These are phyloP conservation scores for Actenoides hombroni DNA, from an alignment of 2,113 vertebrate species.

Conservation along the genomic window DNA sequence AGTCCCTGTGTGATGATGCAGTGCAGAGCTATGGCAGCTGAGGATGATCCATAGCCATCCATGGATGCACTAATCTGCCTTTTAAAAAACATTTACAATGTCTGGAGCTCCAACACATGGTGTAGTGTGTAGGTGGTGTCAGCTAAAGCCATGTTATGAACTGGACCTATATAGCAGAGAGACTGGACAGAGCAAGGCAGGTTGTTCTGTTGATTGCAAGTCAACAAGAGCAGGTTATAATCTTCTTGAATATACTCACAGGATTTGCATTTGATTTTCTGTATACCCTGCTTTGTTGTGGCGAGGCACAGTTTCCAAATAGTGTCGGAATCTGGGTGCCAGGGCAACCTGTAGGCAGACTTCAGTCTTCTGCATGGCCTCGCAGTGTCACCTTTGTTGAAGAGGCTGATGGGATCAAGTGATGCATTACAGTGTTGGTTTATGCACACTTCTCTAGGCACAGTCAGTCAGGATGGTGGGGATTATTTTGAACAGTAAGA, in stretches of 20 bases:
- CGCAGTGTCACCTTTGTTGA: background rate
- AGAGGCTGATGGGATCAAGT: background rate
- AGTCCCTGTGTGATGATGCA: background rate
- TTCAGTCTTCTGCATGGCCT: background rate
- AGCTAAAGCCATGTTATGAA: background rate
- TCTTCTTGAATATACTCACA: background rate
- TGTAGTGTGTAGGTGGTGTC: background rate
- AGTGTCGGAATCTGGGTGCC: background rate
- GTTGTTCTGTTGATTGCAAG: background rate
- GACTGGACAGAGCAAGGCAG: background rate
- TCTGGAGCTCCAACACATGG: rapidly evolving
- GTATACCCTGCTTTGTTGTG: background rate
- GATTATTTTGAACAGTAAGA: background rate
- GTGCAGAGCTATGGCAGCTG: background rate
- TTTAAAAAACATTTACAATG: background rate
- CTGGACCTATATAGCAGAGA: background rate
- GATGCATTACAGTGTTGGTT: background rate
- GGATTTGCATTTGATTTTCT: background rate
- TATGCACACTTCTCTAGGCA: background rate
- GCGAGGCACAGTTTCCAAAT: background rate
- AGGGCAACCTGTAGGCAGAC: background rate
- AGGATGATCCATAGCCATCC: background rate
- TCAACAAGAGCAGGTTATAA: background rate
- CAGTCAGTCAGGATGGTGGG: background rate
- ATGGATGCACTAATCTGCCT: background rate